Base-by-base conservation (phyloP, 2,888 invertebrate species). In the Mesoligia furuncula region DNA sequence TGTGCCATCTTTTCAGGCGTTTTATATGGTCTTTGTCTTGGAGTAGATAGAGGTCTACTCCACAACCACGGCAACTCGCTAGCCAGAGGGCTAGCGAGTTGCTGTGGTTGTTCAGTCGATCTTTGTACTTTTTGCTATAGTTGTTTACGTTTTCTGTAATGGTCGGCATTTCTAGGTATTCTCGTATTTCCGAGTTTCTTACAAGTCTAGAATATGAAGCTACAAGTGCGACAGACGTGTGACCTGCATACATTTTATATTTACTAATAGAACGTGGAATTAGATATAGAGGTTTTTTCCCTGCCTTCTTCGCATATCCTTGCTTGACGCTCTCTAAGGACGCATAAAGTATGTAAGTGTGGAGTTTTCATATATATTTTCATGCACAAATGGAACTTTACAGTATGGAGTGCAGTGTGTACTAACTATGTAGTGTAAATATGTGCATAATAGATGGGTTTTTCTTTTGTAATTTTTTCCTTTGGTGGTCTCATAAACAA, bases 221-320 rank as follows among this genome's bases (percentile, higher is more conserved):
- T 59, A 74, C 64, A 78, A 65, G 73, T 57, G 66, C 13, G 61
- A 39, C 42, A 68, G 48, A 39, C 54, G 67, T 78, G 71, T 68
- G 73, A 81, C 84, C 78, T 75, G 75, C 68, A 84, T 84, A 80
- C 77, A 81, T 87, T 69, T 87, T 86, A 80, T 61, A 87, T 87
- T 81, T 75, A 79, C 79, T 73, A 73, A 73, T 80, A 77, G 71
- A 17, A 84, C 79, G 65, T 75, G 77, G 51, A 70, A 75, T 71
- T 79, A 87, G 84, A 76, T 79, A 68, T 57, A 64, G 31, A 77
- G 57, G 67, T 83, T 79, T 85, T 76, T 81, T 48, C 59, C 27
- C 17, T 27, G 79, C 51, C n/a, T 57, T 69, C 61, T 77, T 73
- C 39, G 6, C 54, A 54, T 82, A 74, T 74, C 64, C 85, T 75